Conservation (phyloP, 2,113 vertebrate species). For the Merops nubicus region DNA sequence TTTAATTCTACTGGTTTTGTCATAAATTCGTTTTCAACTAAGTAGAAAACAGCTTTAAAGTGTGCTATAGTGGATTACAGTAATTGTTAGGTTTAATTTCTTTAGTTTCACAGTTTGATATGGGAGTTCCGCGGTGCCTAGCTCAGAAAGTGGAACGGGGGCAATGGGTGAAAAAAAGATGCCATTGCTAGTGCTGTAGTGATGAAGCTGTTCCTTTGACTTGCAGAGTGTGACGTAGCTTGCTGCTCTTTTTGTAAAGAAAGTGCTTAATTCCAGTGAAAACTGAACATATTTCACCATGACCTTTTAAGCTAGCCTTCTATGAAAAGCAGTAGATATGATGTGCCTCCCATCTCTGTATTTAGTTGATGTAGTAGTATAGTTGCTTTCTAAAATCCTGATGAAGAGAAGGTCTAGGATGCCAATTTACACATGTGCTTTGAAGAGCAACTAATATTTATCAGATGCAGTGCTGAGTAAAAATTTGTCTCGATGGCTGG, state of each 20-base stretch:
- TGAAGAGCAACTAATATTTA: not conserved
- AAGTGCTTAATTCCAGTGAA: not conserved
- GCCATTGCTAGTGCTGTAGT: not conserved
- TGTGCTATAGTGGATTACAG: accelerated
- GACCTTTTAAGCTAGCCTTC: not conserved
- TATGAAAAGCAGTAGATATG: not conserved
- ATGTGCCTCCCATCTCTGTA: not conserved
- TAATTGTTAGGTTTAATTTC: not conserved
- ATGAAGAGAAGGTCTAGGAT: not conserved
- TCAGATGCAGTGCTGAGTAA: not conserved
- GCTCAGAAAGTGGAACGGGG: not conserved
- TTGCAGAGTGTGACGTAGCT: not conserved
- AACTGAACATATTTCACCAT: not conserved
- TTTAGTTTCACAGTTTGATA: not conserved
- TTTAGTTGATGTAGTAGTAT: not conserved
- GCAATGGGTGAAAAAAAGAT: not conserved
- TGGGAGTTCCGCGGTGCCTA: not conserved
- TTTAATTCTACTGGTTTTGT: not conserved
- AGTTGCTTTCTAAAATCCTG: not conserved
- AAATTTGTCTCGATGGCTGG: not conserved
- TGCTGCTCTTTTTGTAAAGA: not conserved
- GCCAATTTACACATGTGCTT: not conserved
- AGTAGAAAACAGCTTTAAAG: not conserved
- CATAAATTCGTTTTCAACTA: not conserved
- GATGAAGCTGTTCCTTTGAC: not conserved